Percentiles rank a stretch among this genome's conserved stretches.
Evolutionary conservation across 2,113 vertebrate genomes (phyloP).

Genomic region (Lontra canadensis): DNA sequence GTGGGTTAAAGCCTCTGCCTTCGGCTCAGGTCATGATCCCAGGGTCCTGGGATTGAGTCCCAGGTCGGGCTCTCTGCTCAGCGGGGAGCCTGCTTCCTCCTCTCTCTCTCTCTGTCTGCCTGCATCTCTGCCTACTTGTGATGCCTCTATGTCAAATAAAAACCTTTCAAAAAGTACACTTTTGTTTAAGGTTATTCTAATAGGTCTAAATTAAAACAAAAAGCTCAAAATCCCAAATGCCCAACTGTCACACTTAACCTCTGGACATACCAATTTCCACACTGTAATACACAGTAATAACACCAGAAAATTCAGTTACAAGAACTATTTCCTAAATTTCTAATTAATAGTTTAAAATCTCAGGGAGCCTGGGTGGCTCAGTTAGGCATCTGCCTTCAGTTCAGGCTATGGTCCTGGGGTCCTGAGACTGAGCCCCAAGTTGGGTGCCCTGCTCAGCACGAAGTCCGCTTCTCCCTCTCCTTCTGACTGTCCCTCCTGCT

Average conservation of each 20-base stretch:
- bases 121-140: too few relatives aligned
- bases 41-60: too few relatives aligned
- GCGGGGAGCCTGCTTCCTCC: too few relatives aligned
- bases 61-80: too few relatives aligned
- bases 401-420: background rate
- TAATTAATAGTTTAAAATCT: conserved; percentile 24
- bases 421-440: background rate
- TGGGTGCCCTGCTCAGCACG: background rate
- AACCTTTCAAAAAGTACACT: background rate
- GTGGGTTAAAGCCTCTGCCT: too few relatives aligned
- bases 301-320: background rate
- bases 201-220: conserved; percentile 31
- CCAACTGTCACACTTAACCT: background rate
- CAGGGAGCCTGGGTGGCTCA: background rate
- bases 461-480: background rate
- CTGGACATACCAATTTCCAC: background rate
- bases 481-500: background rate
- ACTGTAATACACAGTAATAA: background rate
- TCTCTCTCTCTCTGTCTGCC: too few relatives aligned
- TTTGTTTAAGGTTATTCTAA: background rate
- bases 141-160: too few relatives aligned
- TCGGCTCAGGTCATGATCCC: too few relatives aligned
- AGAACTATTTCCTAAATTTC: background rate
- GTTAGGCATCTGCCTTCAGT: background rate
- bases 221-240: background rate